Evolutionary conservation across 2,888 invertebrate species (phyloP).

Genomic region (Cryptophagus acutangulus): DNA sequence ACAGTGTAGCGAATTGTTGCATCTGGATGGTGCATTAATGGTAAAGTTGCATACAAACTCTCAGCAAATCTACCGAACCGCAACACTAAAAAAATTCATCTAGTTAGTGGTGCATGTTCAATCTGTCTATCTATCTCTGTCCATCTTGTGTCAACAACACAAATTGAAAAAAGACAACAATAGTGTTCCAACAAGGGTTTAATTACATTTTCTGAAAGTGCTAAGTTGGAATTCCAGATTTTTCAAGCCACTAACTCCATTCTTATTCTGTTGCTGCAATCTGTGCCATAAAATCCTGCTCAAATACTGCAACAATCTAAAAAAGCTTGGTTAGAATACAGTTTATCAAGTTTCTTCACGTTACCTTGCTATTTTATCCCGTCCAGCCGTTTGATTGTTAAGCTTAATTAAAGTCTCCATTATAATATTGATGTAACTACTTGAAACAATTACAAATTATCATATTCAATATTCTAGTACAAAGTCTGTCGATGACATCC

Average conservation of each 20-base stretch:
- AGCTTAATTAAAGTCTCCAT: constrained; percentile 50
- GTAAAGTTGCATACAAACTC: constrained; percentile 68
- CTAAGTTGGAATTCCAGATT: constrained; percentile 77
- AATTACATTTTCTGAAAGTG: constrained; percentile 79
- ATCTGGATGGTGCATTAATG: constrained; percentile 69
- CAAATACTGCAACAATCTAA: constrained; percentile 77
- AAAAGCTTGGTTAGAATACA: constrained; percentile 33
- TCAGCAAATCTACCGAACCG: constrained; percentile 82
- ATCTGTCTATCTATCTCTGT: no score
- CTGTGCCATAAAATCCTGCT: constrained; percentile 77
- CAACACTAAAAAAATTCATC: constrained; percentile 60
- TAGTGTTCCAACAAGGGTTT: constrained; percentile 15
- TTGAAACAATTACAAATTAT: background rate
- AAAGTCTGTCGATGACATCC: no score
- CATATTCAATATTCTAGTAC: no score
- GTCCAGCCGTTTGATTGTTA: constrained; percentile 51
- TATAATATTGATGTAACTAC: constrained; percentile 9
- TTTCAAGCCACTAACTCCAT: constrained; percentile 69
- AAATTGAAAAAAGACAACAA: constrained; percentile 4
- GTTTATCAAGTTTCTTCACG: background rate
- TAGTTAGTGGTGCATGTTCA: background rate
- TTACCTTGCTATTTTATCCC: constrained; percentile 51
- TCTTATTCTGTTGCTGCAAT: constrained; percentile 59
- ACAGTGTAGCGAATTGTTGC: constrained; percentile 64
- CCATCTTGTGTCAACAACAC: no score